These are phyloP conservation scores for Diarsia brunnea DNA, from an alignment of 2,888 invertebrate genomes.

Conservation along the genomic window DNA sequence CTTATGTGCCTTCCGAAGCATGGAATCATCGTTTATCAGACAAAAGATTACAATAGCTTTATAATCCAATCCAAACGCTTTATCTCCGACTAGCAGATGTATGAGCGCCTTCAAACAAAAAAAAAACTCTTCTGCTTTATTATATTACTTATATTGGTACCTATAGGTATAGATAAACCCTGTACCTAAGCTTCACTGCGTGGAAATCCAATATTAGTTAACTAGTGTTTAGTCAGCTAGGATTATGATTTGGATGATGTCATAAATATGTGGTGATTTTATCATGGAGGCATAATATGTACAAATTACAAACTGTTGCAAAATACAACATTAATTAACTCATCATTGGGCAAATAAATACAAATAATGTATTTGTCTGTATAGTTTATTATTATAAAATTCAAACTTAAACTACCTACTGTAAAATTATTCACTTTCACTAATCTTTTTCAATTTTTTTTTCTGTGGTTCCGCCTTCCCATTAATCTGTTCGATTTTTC, in stretches of 20 bases:
- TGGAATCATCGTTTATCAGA: too few relatives aligned
- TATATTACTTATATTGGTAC: neutral
- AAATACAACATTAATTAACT: neutral
- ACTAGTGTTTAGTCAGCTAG: neutral
- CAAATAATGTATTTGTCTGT: slow-evolving; percentile 20
- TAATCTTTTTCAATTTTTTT: slow-evolving; percentile 77
- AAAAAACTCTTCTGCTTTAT: neutral
- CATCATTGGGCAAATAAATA: neutral
- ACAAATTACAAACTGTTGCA: neutral
- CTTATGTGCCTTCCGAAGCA: too few relatives aligned
- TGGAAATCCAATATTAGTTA: neutral
- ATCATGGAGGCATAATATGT: neutral
- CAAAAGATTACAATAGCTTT: too few relatives aligned
- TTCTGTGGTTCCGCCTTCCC: slow-evolving; percentile 74
- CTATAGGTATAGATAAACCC: neutral
- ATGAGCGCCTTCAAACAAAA: neutral
- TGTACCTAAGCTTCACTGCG: neutral
- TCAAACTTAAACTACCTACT: slow-evolving; percentile 32
- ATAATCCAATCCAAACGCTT: too few relatives aligned
- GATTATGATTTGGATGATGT: neutral
- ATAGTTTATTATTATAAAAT: slow-evolving; percentile 53
- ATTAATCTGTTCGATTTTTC: slow-evolving; percentile 78
- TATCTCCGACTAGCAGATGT: too few relatives aligned
- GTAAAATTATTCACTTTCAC: slow-evolving; percentile 69
- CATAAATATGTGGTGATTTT: neutral